Base-by-base conservation (phyloP, 2,888 invertebrate genomes). In the Scaptodrosophila latifasciaeformis region DNA sequence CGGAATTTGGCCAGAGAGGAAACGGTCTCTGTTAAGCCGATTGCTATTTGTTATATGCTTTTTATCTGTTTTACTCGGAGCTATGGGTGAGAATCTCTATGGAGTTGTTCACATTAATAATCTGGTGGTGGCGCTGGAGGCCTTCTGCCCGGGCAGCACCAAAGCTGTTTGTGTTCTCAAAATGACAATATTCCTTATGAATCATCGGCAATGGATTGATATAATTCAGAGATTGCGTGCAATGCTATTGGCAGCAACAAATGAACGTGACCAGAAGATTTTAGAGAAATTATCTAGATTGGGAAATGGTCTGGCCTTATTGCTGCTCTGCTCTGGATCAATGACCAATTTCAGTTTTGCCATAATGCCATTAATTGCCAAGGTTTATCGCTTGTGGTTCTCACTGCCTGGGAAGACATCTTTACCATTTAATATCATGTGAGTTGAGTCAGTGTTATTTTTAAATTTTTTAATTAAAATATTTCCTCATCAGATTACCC, bases 71-170 rank as follows among this genome's bases (percentile, higher is more conserved):
- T 61, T 70, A 2, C 27, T 80, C 37, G 84, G 82, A 1, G 82
- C 78, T 5, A 54, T 74, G 31, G 80, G 82, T 35, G 85, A 84
- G 60, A 69, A 67, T 50, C 57, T 71, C n/a, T 84, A 77, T 31
- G 84, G 84, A 1, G 60, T 80, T 35, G 42, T 70, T 4, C 59
- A 83, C 62, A 49, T 83, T 10, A 49, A 69, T 49, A 64, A 81
- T 51, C 53, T 84, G 49, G 63, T 80, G 0, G 54, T 57, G 5
- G 84, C 85, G 0, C 64, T 86, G 51, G 85, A 84, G 62, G 86
- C 83, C 27, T 82, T 86, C 59, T 84, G 84, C 61, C 85, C 85
- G 7, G 81, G 80, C 35, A 68, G 68, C 37, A 83, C 84, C 10
- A 82, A 85, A 57, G 68, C 69, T 5, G 75, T 85, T 3, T 82